A percentile compares a stretch with the other conserved stretches of the same genome.
These are phyloP conservation scores for Pangasianodon gigas DNA, from an alignment of 2,113 vertebrate species.

Conservation along the genomic window DNA sequence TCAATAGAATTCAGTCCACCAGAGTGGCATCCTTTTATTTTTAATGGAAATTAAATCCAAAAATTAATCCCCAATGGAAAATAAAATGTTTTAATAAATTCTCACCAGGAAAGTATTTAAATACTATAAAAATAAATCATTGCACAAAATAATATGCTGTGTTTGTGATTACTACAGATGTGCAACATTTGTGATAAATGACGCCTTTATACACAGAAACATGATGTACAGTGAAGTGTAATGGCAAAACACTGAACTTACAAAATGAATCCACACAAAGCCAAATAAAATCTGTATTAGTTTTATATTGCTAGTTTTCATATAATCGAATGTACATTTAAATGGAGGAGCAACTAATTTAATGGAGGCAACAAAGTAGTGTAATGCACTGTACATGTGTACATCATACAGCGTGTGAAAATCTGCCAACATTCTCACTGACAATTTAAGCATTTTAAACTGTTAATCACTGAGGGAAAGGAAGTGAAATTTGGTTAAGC, in stretches of 20 bases:
- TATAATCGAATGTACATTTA: constrained; percentile 43
- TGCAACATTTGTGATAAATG: constrained; percentile 59
- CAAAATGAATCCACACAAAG: constrained; percentile 53
- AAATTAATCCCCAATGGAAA: constrained; percentile 56
- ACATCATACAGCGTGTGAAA: constrained; percentile 46
- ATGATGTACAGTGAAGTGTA: constrained; percentile 29
- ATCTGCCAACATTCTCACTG: constrained; percentile 36
- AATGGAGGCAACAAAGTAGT: constrained; percentile 52
- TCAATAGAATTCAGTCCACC: constrained; percentile 65
- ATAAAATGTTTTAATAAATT: constrained; percentile 65
- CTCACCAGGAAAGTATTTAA: constrained; percentile 67
- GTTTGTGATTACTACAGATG: constrained; percentile 61
- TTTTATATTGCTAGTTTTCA: constrained; percentile 50
- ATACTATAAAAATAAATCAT: constrained; percentile 79
- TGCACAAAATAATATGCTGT: constrained; percentile 65
- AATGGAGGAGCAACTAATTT: constrained; percentile 13
- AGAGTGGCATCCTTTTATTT: constrained; percentile 8
- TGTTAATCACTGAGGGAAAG: constrained; percentile 16
- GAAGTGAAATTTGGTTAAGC: constrained; percentile 14
- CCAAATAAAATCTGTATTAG: constrained; percentile 58
- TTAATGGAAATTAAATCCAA: constrained; percentile 53
- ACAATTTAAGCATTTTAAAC: constrained; percentile 14
- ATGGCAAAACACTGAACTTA: constrained; percentile 10
- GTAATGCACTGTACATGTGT: constrained; percentile 48
- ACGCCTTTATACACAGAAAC: constrained; percentile 43